Base-by-base conservation (phyloP, 2,888 invertebrate species). In the Phyto melanocephala region DNA sequence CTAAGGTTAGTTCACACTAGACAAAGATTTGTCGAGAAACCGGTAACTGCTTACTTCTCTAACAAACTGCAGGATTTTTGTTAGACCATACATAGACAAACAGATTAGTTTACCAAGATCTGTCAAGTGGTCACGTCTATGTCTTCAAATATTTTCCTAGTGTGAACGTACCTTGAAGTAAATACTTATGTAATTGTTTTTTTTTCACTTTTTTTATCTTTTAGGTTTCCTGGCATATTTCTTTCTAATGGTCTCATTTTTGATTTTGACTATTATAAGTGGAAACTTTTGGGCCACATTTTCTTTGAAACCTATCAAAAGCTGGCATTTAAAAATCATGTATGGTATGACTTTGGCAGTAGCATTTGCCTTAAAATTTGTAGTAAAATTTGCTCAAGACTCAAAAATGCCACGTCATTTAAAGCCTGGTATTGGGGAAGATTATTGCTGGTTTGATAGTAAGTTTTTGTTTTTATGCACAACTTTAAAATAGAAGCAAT, bases 371-470 rank as follows among this genome's bases (percentile, higher is more conserved):
- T 67, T 88, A 13, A 82, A 87, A 1, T 89, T 87, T 68, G 22
- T 87, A 3, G 83, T 87, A 0, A 86, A 86, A 68, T 88, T 86
- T 28, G 87, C 86, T 1, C 89, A 88, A 82, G 89, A 89, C 71
- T 88, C 88, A 0, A 85, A 82, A 35, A 33, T 89, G 20, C 84
- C 85, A 4, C 86, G 87, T 17, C 84, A 87, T 50, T 79, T 85
- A 0, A 88, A 89, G 65, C 88, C 88, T 0, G 88, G 88, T n/a
- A 88, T 88, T 78, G 88, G 88, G 4, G 87, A 87, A 63, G 87
- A 87, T 35, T 89, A 87, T 33, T 88, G 88, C 80, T 88, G 88
- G 88, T 88, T 88, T 22, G 89, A 88, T 77, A 86, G 88, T 88
- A 40, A 35, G 84, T 60, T 22, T n/a, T 42, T 42, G n/a, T n/a